Evolutionary conservation across 2,888 invertebrate genomes (phyloP), one percentile per base, ranked within the genome.

Genomic region (Polydrusus cervinus): DNA sequence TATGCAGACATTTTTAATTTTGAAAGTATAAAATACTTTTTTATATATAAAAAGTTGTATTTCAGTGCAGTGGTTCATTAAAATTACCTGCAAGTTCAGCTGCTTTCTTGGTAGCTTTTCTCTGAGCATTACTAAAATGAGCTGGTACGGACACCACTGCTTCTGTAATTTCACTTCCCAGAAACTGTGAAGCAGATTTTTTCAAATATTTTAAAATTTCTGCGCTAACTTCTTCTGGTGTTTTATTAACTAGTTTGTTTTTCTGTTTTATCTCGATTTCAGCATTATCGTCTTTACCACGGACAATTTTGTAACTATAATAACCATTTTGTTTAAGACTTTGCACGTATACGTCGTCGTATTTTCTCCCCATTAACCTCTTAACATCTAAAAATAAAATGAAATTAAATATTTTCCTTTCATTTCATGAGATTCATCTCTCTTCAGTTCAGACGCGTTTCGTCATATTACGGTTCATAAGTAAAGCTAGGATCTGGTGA

Each of bases 331-430:
- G 16, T 43, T 62, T 61, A 62, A 78, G 77, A 9, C 71, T 60
- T 67, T 82, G 80, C 0, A 82, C 75, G 8, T 79, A 68, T 8
- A 76, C 47, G 47, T 82, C 78, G 13, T 78, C 65, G 51, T 69
- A 81, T 43, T 69, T 78, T 43, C 79, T 78, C 0, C 83, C 82
- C 30, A 83, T 79, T 14, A 82, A 76, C 9, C 82, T 60, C 71
- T 83, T 83, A 6, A 80, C 78, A 72, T 81, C 83, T 83, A 65
- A 70, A 74, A 72, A 43, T 45, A 45, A 45, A 45, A 13, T 14
- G n/a, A 13, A 10, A 11, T n/a, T n/a, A n/a, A n/a, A n/a, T n/a
- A n/a, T n/a, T n/a, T n/a, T n/a, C n/a, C n/a, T n/a, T n/a, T n/a
- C n/a, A n/a, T n/a, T n/a, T n/a, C n/a, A n/a, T n/a, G n/a, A n/a